Evolutionary conservation across 2,888 invertebrate genomes (phyloP).

Genomic region (Drosophila robusta): DNA sequence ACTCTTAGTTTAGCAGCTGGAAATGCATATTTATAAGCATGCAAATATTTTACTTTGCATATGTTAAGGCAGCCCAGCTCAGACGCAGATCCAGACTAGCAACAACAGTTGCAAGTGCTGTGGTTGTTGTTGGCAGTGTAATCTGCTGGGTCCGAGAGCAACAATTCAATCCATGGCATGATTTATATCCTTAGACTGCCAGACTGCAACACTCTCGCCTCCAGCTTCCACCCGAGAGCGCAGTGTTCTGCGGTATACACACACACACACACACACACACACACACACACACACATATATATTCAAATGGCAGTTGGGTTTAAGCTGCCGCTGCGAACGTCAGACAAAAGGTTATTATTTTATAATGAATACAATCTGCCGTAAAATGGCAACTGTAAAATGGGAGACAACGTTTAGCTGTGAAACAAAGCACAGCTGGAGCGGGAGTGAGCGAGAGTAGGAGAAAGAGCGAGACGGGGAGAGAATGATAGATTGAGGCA

Average conservation of each 20-base stretch:
- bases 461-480: too few relatives aligned
- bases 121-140: conserved; percentile 34
- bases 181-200: conserved; percentile 72
- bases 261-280: conserved; percentile 9
- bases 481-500: too few relatives aligned
- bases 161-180: conserved; percentile 81
- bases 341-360: conserved; percentile 82
- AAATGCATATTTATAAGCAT: conserved; percentile 83
- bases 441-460: not conserved
- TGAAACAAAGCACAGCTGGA: not conserved
- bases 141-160: conserved; percentile 54
- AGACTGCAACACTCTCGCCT: conserved; percentile 39
- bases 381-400: conserved; percentile 51
- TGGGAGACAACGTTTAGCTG: conserved; percentile 35
- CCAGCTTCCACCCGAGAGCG: conserved; percentile 11
- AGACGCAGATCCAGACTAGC: conserved; percentile 28
- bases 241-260: conserved; percentile 41
- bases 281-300: conserved; percentile 4
- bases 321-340: conserved; percentile 53
- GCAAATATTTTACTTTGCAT: conserved; percentile 85
- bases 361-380: conserved; percentile 80
- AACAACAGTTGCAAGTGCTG: conserved; percentile 22
- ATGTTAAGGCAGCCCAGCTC: conserved; percentile 70
- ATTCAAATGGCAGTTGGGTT: conserved; percentile 41
- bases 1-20: conserved; percentile 44